Percentiles rank a stretch among this genome's conserved stretches.
Evolutionary conservation across 2,888 invertebrate genomes (phyloP).

Genomic region (Gastrophysa polygoni): DNA sequence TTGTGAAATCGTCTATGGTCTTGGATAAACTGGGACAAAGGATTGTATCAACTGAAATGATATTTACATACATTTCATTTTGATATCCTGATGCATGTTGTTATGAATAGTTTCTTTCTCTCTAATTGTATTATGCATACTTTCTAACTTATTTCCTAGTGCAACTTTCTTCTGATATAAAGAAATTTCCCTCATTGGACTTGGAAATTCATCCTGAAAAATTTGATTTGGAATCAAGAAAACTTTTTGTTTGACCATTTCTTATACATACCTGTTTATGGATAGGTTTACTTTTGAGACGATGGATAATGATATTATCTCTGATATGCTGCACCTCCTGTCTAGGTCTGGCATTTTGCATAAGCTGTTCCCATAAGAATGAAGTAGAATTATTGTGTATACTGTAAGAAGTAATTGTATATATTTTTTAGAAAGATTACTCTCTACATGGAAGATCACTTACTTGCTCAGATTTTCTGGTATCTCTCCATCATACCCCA

Average conservation of each 20-base stretch:
- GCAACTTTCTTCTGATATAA: constrained; percentile 31
- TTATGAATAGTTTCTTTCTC: constrained; percentile 31
- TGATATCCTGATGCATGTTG: constrained; percentile 30
- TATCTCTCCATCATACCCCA: constrained; percentile 41
- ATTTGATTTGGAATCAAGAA: too few relatives aligned
- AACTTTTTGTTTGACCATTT: too few relatives aligned
- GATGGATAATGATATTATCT: constrained; percentile 37
- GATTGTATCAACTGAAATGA: too few relatives aligned
- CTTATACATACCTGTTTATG: constrained; percentile 37
- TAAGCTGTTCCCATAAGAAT: constrained; percentile 42
- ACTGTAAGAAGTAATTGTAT: too few relatives aligned
- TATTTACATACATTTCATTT: constrained; percentile 31
- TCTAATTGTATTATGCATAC: constrained; percentile 18
- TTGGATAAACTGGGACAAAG: too few relatives aligned
- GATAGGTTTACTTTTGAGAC: constrained; percentile 34
- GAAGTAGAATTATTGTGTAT: constrained; percentile 40
- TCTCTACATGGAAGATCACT: too few relatives aligned
- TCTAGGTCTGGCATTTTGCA: constrained; percentile 35
- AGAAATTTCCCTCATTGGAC: constrained; percentile 36
- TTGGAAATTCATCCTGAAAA: constrained; percentile 36
- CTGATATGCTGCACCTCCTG: constrained; percentile 36
- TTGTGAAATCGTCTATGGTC: too few relatives aligned
- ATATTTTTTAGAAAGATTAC: too few relatives aligned
- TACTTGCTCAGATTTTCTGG: constrained; percentile 37
- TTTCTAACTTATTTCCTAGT: constrained; percentile 28